Evolutionary conservation across 2,888 invertebrate species (phyloP).

Genomic region (Eupithecia insigniata): DNA sequence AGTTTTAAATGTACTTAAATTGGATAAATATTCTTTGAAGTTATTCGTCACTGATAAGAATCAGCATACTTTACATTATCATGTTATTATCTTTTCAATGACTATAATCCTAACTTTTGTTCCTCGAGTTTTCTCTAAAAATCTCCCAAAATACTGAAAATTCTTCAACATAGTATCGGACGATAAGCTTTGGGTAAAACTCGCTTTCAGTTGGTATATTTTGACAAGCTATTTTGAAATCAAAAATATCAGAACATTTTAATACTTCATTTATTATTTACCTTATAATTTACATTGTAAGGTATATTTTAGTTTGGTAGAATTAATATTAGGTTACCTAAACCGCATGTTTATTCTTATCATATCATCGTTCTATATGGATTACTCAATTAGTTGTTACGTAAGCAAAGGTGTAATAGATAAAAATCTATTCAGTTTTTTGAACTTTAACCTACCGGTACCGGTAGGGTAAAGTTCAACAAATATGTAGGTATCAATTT

Average conservation of each 20-base stretch:
- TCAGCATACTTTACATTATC: neutral
- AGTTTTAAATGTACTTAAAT: neutral
- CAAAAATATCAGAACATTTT: neutral
- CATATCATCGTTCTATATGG: neutral
- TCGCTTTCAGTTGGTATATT: slow-evolving; percentile 18
- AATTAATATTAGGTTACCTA: neutral
- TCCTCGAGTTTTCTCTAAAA: slow-evolving; percentile 52
- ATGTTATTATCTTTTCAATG: slow-evolving; percentile 42
- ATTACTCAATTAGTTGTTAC: neutral
- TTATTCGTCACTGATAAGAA: slow-evolving; percentile 13
- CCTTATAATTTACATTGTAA: neutral
- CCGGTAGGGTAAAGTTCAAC: no score
- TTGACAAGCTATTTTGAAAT: neutral
- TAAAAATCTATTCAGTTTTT: neutral
- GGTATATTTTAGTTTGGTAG: neutral
- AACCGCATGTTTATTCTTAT: neutral
- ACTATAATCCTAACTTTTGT: slow-evolving; percentile 65
- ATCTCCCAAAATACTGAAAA: slow-evolving; percentile 37
- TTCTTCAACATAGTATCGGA: slow-evolving; percentile 6
- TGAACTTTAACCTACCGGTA: neutral
- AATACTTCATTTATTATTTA: neutral
- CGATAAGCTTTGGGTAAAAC: slow-evolving; percentile 55
- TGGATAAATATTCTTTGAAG: neutral
- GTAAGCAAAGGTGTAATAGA: neutral
- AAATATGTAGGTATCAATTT: neutral